phyloP scores from a whole-genome alignment of 2,113 vertebrate species.

The Myocastor coypus region DNA sequence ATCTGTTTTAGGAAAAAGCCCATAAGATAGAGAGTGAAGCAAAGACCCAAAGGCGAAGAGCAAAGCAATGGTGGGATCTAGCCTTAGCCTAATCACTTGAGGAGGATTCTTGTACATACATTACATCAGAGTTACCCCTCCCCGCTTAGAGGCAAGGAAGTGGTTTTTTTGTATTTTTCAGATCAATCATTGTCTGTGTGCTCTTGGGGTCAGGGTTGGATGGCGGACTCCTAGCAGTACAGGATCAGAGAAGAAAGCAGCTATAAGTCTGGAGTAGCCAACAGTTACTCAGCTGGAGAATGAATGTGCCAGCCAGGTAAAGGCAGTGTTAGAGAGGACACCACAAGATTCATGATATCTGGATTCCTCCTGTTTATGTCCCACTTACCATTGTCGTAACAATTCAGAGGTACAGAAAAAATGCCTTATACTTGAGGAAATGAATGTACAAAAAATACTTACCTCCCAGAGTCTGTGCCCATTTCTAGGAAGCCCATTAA shows the following conservation, averaged over 20 bases:
- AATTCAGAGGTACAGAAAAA: not conserved
- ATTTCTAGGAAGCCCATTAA: conserved; percentile 2
- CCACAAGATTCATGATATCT: not conserved
- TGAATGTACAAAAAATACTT: not conserved
- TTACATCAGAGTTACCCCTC: not conserved
- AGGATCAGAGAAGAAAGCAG: not conserved
- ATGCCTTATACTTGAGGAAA: not conserved
- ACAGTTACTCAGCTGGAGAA: not conserved
- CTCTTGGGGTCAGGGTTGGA: not conserved
- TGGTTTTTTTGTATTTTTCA: conserved; percentile 12
- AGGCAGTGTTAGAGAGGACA: not conserved
- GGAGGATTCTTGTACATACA: not conserved
- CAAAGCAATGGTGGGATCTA: not conserved
- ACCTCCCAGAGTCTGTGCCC: not conserved
- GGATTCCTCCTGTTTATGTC: not conserved
- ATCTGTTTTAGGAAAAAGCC: not conserved
- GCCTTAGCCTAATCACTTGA: not conserved
- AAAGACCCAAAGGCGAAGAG: not conserved
- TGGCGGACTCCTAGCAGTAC: not conserved
- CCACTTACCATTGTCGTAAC: not conserved
- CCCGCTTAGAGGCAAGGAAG: not conserved
- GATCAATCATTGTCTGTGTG: not conserved
- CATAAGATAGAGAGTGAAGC: not conserved
- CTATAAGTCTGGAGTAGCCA: not conserved
- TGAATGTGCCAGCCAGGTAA: not conserved